Percentiles rank a stretch among this genome's conserved stretches.
Conservation (phyloP, 2,113 vertebrate species). For the Erinaceus europaeus region DNA sequence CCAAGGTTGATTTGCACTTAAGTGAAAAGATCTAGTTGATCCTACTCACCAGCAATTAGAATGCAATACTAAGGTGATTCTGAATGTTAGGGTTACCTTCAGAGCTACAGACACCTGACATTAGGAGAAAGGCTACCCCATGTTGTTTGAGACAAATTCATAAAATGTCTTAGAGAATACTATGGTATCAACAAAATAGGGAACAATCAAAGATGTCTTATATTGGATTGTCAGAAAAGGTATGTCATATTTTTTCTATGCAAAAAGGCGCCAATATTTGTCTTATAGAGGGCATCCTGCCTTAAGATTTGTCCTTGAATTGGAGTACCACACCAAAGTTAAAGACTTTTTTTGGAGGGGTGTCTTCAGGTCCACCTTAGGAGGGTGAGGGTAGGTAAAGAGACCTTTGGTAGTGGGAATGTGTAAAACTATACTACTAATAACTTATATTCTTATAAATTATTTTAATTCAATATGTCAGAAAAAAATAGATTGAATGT, state of each 20-base stretch:
- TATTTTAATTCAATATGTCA: too few species aligned
- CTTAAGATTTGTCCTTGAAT: not conserved
- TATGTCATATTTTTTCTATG: too few species aligned
- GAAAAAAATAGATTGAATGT: too few species aligned
- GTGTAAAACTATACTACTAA: too few species aligned
- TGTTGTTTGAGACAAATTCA: conserved; percentile 3
- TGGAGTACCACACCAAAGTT: too few species aligned
- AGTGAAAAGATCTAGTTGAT: not conserved
- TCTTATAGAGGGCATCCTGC: not conserved
- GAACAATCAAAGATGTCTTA: not conserved
- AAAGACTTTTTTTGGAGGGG: too few species aligned
- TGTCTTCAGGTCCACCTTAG: too few species aligned
- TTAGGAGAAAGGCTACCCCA: not conserved
- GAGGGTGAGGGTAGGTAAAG: too few species aligned
- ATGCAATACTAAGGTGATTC: not conserved
- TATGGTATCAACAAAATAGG: not conserved
- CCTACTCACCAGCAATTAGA: not conserved
- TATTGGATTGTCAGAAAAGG: too few species aligned
- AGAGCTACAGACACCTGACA: not conserved
- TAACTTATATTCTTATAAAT: too few species aligned
- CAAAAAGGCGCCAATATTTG: not conserved
- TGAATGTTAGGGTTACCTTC: not conserved
- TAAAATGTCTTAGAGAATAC: conserved; percentile 19
- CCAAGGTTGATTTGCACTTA: not conserved
- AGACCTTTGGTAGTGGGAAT: too few species aligned